Percentiles rank a stretch among this genome's conserved stretches.
These are phyloP conservation scores for Triplophysa yarkandensis DNA, from an alignment of 2,797 vertebrate species.

Conservation along the genomic window DNA sequence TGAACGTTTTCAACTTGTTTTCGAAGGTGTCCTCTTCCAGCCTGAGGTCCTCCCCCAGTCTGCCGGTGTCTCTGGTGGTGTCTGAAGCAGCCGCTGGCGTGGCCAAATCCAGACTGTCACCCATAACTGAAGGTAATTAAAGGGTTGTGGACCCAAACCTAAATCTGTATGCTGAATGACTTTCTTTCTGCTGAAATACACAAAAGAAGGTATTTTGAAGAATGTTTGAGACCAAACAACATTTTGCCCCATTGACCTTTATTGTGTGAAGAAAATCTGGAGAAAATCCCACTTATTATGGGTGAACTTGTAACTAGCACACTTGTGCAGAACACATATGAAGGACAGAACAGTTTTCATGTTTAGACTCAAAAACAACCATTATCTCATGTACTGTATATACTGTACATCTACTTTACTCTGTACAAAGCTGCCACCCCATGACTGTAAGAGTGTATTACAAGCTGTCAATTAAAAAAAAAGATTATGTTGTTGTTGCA, in stretches of 20 bases:
- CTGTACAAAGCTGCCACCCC: conserved; percentile 26
- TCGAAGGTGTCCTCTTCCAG: conserved; percentile 54
- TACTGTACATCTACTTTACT: neutral
- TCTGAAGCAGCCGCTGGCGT: neutral
- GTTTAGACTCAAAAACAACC: conserved; percentile 15
- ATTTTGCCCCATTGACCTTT: too few relatives aligned
- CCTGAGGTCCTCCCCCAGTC: conserved; percentile 52
- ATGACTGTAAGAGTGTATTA: neutral
- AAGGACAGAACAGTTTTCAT: conserved; percentile 14
- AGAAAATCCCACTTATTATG: too few relatives aligned
- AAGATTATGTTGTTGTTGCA: neutral
- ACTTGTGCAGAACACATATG: neutral
- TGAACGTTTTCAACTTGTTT: conserved; percentile 26
- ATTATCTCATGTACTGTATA: neutral
- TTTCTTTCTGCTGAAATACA: too few relatives aligned
- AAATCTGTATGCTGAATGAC: too few relatives aligned
- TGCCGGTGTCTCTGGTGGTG: conserved; percentile 53
- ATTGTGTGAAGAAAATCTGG: too few relatives aligned
- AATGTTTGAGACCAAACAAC: too few relatives aligned
- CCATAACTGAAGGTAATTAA: conserved; percentile 75
- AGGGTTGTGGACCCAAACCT: too few relatives aligned
- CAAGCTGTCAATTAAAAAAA: neutral
- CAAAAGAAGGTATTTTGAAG: too few relatives aligned
- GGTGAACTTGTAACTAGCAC: neutral
- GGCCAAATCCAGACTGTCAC: conserved; percentile 62